Base-by-base conservation (phyloP, 64 coral and sea anemone species). In the Trachythela sp. region DNA sequence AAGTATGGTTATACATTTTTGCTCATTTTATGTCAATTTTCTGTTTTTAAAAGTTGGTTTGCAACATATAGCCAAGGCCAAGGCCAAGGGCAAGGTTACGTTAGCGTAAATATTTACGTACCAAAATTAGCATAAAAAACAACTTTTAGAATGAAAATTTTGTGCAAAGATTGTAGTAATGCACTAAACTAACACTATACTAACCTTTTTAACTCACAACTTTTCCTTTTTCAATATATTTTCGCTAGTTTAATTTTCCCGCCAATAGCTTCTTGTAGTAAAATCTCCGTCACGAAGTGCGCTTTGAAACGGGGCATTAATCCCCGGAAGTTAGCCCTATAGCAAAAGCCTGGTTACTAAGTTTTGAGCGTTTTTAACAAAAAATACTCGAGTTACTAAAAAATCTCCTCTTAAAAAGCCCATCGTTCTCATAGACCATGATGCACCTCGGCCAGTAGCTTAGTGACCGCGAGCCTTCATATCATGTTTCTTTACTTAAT, bases 401-500 rank as follows among this genome's bases (percentile, higher is more conserved):
- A 64, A n/a, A 64, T 64, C 56, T 64, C 56, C 56, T 64, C 56
- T 64, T 64, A 64, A 64, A n/a, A n/a, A n/a, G n/a, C n/a, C n/a
- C n/a, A n/a, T n/a, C n/a, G n/a, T n/a, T n/a, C n/a, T n/a, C n/a
- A n/a, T n/a, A n/a, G n/a, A n/a, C n/a, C n/a, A n/a, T n/a, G n/a
- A n/a, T n/a, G n/a, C n/a, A n/a, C n/a, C n/a, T n/a, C n/a, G n/a
- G n/a, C n/a, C n/a, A n/a, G n/a, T n/a, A n/a, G n/a, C n/a, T n/a
- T n/a, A n/a, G n/a, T n/a, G n/a, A n/a, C n/a, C n/a, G n/a, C n/a
- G n/a, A n/a, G n/a, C n/a, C n/a, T n/a, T n/a, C n/a, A n/a, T n/a
- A n/a, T n/a, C n/a, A n/a, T n/a, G n/a, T n/a, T n/a, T n/a, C n/a
- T n/a, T n/a, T n/a, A n/a, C n/a, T n/a, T n/a, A n/a, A n/a, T n/a